Conservation (phyloP, 2,888 invertebrate species). For the Ormyrus thymus region DNA sequence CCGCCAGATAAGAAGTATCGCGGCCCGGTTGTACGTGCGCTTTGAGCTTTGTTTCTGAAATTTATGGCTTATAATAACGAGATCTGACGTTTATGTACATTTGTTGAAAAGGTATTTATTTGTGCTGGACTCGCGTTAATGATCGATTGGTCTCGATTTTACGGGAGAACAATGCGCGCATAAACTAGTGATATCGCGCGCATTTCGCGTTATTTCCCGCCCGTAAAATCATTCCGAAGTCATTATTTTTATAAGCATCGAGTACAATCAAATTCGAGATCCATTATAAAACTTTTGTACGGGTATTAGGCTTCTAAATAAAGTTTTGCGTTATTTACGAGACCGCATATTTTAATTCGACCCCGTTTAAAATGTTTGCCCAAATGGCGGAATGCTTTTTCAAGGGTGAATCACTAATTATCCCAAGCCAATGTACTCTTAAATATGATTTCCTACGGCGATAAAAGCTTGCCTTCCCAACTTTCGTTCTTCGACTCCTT, state of each 20-base stretch:
- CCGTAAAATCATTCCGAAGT: too few species aligned
- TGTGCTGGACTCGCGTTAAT: too few species aligned
- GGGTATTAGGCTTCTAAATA: not conserved
- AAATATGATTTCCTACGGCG: constrained; percentile 64
- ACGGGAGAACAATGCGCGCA: constrained; percentile 1
- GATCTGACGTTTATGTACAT: too few species aligned
- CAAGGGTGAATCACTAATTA: constrained; percentile 62
- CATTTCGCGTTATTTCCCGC: too few species aligned
- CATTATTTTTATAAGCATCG: too few species aligned
- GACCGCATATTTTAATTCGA: not conserved
- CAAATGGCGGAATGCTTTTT: constrained; percentile 13
- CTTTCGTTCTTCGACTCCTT: constrained; percentile 48
- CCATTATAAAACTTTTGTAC: not conserved
- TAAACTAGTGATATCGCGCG: not conserved
- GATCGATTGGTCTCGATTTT: constrained; percentile 27
- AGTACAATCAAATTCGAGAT: not conserved
- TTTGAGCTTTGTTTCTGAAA: too few species aligned
- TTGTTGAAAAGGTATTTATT: too few species aligned
- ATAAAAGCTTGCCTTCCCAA: constrained; percentile 52
- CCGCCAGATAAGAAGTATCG: too few species aligned
- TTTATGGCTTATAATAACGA: too few species aligned
- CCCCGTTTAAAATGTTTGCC: constrained; percentile 17
- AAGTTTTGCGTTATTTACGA: not conserved
- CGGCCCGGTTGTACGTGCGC: too few species aligned
- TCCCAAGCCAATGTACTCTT: constrained; percentile 61